Percentiles rank a stretch among this genome's conserved stretches.
phyloP scores from a whole-genome alignment of 2,113 vertebrate genomes.

The Ovis canadensis region DNA sequence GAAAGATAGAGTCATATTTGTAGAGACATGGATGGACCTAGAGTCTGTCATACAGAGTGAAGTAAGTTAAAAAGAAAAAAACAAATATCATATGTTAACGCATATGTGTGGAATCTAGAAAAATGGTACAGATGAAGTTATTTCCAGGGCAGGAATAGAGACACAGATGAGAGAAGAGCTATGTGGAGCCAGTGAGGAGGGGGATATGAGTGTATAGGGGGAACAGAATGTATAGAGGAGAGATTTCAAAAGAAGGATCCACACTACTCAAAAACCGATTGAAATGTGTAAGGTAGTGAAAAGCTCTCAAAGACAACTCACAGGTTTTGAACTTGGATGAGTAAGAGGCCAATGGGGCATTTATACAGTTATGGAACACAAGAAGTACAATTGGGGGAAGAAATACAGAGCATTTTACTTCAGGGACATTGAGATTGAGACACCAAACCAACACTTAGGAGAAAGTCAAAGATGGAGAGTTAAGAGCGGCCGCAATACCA shows the following conservation, averaged over 20 bases:
- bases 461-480: neutral
- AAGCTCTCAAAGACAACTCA: neutral
- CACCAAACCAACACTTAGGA: neutral
- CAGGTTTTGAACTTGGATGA: neutral
- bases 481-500: neutral
- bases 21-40: neutral
- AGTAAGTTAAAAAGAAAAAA: neutral
- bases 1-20: neutral
- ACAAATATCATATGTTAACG: neutral
- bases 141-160: neutral
- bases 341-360: neutral
- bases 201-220: neutral
- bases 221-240: neutral
- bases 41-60: neutral
- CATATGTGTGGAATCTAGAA: neutral
- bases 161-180: neutral
- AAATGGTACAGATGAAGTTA: neutral
- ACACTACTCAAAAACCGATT: neutral
- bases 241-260: neutral
- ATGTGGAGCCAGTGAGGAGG: neutral
- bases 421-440: neutral
- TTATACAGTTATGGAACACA: neutral
- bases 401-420: neutral
- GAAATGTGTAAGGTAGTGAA: neutral
- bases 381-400: neutral